Evolutionary conservation across 2,888 invertebrate genomes (phyloP).

Genomic region (Eledone cirrhosa): DNA sequence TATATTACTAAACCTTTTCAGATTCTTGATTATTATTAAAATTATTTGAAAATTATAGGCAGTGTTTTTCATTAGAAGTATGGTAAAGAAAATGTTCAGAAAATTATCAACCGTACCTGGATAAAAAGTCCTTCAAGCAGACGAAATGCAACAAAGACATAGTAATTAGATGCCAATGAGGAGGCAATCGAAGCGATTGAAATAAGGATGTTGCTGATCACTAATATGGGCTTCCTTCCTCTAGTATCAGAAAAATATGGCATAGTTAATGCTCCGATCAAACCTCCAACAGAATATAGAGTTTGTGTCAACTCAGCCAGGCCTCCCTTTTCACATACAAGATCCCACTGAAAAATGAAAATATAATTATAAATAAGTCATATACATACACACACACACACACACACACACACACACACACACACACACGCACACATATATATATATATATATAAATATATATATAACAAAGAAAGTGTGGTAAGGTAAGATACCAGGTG

Average conservation of each 20-base stretch:
- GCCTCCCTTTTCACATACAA: conserved; percentile 52
- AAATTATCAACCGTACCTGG: conserved; percentile 32
- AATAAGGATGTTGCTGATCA: conserved; percentile 39
- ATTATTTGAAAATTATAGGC: no score
- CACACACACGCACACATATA: no score
- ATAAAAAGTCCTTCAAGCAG: conserved; percentile 40
- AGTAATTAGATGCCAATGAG: conserved; percentile 39
- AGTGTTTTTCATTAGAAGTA: no score
- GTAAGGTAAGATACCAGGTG: no score
- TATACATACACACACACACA: background rate
- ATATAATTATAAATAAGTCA: background rate
- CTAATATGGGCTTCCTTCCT: conserved; percentile 47
- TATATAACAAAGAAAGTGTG: no score
- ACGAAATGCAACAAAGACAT: conserved; percentile 42
- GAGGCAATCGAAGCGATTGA: conserved; percentile 33
- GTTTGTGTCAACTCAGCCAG: conserved; percentile 54
- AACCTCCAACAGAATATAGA: conserved; percentile 51
- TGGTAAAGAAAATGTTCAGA: no score
- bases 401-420: no score
- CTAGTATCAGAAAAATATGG: conserved; percentile 50
- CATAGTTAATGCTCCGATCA: conserved; percentile 50
- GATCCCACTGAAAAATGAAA: conserved; percentile 42
- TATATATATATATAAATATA: no score
- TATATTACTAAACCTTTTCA: no score
- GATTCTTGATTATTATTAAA: no score